Evolutionary conservation across 2,113 vertebrate genomes (phyloP).

Genomic region (Cyphomyrus plagiostoma): DNA sequence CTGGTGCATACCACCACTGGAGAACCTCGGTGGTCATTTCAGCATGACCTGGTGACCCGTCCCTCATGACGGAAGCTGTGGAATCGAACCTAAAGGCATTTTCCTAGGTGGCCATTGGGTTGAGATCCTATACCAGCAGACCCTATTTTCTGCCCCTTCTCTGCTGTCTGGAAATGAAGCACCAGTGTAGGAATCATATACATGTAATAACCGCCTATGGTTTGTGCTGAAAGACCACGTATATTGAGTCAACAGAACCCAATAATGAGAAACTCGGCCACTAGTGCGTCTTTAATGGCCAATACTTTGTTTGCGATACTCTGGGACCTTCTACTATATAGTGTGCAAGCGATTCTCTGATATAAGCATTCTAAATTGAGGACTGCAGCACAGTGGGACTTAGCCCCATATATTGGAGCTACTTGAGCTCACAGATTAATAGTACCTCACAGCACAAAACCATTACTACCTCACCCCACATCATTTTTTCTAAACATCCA

Average conservation of each 20-base stretch:
- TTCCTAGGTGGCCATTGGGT: not conserved
- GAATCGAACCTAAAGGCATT: not conserved
- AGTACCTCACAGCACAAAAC: not conserved
- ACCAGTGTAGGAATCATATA: conserved; percentile 26
- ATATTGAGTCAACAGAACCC: conserved; percentile 35
- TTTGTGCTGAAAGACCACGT: conserved; percentile 51
- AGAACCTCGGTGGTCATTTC: not conserved
- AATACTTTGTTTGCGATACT: conserved; percentile 49
- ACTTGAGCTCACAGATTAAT: not conserved
- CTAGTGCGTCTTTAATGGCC: conserved; percentile 49
- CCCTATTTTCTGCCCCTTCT: not conserved
- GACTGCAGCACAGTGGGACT: not conserved
- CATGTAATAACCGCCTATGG: conserved; percentile 46
- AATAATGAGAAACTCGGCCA: conserved; percentile 29
- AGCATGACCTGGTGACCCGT: too few species aligned
- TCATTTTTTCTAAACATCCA: not conserved
- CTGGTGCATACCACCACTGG: not conserved
- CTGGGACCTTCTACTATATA: not conserved
- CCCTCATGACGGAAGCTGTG: not conserved
- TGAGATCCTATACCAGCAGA: not conserved
- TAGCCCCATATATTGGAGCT: not conserved
- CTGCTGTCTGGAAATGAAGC: not conserved
- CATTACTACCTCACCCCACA: not conserved
- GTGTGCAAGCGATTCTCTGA: not conserved
- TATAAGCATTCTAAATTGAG: not conserved